A percentile compares a stretch with the other conserved stretches of the same genome.
phyloP scores from a whole-genome alignment of 2,113 vertebrate genomes.

The Dromiciops gliroides region DNA sequence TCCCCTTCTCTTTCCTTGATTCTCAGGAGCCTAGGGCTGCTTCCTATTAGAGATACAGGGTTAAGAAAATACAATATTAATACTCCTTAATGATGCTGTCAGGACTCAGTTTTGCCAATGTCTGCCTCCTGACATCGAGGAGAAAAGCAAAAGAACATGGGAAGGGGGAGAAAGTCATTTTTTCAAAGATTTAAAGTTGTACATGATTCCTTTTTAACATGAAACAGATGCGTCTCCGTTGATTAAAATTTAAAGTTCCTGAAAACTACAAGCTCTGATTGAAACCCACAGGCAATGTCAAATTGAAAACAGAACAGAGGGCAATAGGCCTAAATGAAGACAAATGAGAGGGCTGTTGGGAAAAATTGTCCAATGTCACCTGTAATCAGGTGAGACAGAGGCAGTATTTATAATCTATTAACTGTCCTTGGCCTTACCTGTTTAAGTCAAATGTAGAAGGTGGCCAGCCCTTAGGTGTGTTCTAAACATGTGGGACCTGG shows the following conservation, averaged over 20 bases:
- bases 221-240: conserved; percentile 35
- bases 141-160: neutral
- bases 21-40: neutral
- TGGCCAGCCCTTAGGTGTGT: too few relatives aligned
- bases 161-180: neutral
- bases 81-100: conserved; percentile 21
- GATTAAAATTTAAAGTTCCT: conserved; percentile 3
- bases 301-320: conserved; percentile 13
- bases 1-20: conserved; percentile 8
- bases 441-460: conserved; percentile 31
- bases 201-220: conserved; percentile 33
- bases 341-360: neutral
- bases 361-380: neutral
- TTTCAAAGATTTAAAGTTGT: conserved; percentile 42
- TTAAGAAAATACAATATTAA: conserved; percentile 43
- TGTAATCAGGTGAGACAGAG: neutral
- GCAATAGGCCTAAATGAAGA: conserved; percentile 29
- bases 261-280: neutral
- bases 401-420: conserved; percentile 11
- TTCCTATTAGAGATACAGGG: conserved; percentile 37
- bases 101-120: neutral
- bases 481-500: neutral
- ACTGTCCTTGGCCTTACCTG: neutral
- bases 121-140: neutral
- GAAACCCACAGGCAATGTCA: neutral